Conservation (phyloP, 2,888 invertebrate genomes). For the Teleogryllus oceanicus region DNA sequence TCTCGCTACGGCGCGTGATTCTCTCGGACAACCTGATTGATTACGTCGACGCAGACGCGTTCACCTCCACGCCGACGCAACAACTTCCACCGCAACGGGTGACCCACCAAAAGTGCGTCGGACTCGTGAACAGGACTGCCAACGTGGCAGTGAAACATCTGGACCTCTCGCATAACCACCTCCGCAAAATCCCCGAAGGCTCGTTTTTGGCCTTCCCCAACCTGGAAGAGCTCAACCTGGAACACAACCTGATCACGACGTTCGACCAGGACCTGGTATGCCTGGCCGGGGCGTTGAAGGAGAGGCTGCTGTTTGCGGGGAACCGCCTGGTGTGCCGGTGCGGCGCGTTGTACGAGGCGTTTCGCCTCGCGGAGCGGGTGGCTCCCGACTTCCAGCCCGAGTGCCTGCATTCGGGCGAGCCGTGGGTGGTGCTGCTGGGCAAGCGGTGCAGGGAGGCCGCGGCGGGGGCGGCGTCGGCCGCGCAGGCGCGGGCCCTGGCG, state of each 20-base stretch:
- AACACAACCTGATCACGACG: not conserved
- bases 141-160: not conserved
- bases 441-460: not conserved
- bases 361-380: not conserved
- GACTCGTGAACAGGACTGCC: not conserved
- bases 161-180: not conserved
- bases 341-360: not conserved
- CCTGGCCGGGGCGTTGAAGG: not conserved
- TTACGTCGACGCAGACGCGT: not conserved
- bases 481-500: not conserved
- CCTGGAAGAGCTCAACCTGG: not conserved
- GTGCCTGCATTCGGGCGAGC: not conserved
- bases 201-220: not conserved
- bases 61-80: not conserved
- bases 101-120: not conserved
- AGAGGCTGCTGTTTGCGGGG: not conserved
- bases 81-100: not conserved
- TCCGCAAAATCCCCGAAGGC: not conserved
- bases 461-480: not conserved
- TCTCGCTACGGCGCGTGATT: not conserved
- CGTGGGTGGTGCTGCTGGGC: not conserved
- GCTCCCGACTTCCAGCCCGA: not conserved
- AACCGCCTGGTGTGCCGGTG: not conserved
- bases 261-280: not conserved
- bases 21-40: not conserved